Base-by-base conservation (phyloP, 2,797 vertebrate species). In the Spondyliosoma cantharus region DNA sequence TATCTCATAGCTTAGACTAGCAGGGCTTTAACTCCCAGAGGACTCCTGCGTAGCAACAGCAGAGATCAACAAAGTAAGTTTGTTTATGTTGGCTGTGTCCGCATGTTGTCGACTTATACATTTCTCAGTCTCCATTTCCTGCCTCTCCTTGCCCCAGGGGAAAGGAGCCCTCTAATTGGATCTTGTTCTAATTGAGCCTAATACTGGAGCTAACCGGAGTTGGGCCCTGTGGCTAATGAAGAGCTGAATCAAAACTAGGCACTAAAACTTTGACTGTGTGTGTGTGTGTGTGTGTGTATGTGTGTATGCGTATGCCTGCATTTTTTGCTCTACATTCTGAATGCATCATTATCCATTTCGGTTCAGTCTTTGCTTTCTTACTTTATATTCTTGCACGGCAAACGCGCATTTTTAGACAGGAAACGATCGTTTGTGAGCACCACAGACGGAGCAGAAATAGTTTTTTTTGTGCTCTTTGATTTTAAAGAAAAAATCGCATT, bases 101-200 rank as follows among this genome's bases (percentile, higher is more conserved):
- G 97, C 96, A 97, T 97, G 96, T 98, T 97, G 97, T 97, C 96
- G 96, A 97, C 96, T 97, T 97, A 96, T 97, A 97, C 96, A 96
- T 98, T 97, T 97, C 96, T 96, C 97, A 97, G 97, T 97, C 97
- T 97, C 97, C 96, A 97, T 97, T 98, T 97, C 97, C 97, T 97
- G 96, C 96, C 96, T 97, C 96, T 96, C 97, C 94, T 97, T 97
- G 97, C 97, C 97, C 93, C 95, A 95, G 97, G 97, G 97, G 96
- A 95, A 96, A 95, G 95, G 94, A 95, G 93, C 93, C 97, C 97
- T 96, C 96, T 99, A 98, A 99, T 98, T 98, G 97, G 97, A 98
- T 97, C 97, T 97, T 97, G 97, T 97, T 98, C 97, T 99, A 98
- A 98, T 98, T 98, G 97, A 97, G 97, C 97, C 97, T 98, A 98